phyloP scores from a whole-genome alignment of 2,888 invertebrate genomes.

The Belgica antarctica region DNA sequence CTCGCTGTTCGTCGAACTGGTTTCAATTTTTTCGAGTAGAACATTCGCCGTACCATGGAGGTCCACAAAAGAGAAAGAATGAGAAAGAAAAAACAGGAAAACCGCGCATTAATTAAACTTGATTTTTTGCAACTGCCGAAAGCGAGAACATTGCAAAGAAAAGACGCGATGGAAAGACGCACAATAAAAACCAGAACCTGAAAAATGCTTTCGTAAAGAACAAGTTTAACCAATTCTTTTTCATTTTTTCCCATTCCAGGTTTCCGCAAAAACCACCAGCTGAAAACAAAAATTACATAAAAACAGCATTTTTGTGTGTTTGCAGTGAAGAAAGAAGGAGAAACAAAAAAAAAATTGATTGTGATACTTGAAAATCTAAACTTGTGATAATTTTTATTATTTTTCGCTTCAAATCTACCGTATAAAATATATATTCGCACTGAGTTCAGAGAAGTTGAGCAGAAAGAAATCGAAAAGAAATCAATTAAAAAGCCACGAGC shows the following conservation, averaged over 20 bases:
- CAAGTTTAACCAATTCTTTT: slow-evolving; percentile 3
- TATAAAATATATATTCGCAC: not conserved
- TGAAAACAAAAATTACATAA: slow-evolving; percentile 18
- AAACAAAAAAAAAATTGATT: slow-evolving; percentile 23
- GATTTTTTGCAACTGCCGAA: slow-evolving; percentile 37
- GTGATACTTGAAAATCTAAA: slow-evolving; percentile 17
- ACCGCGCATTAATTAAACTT: slow-evolving; percentile 40
- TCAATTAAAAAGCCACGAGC: not conserved
- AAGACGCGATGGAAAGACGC: not conserved
- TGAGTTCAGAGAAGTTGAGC: not conserved
- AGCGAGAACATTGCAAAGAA: not conserved
- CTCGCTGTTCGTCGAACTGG: not conserved
- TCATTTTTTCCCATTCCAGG: slow-evolving; percentile 16
- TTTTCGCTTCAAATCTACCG: slow-evolving; percentile 7
- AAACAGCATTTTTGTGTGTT: not conserved
- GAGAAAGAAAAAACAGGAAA: not conserved
- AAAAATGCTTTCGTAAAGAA: too few species aligned
- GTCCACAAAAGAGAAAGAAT: not conserved
- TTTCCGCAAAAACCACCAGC: not conserved
- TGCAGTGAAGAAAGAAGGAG: not conserved
- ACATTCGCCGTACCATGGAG: not conserved
- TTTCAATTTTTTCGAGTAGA: not conserved
- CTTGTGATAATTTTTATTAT: slow-evolving; percentile 37
- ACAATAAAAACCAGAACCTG: slow-evolving; percentile 26
- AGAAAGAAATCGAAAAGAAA: not conserved